Conservation (phyloP, 2,113 vertebrate species). For the Microtus oregoni region DNA sequence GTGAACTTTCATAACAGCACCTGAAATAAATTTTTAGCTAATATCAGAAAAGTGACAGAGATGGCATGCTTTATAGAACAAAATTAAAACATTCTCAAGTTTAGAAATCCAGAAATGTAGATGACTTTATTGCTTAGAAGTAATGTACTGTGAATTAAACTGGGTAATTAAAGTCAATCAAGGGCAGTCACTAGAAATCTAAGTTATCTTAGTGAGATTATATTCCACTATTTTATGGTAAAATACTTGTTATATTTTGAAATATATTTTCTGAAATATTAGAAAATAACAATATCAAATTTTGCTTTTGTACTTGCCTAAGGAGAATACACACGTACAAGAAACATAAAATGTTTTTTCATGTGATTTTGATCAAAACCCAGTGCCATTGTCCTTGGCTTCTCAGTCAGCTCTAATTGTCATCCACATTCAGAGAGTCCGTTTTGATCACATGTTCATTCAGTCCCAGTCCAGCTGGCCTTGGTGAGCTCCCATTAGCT, state of each 20-base stretch:
- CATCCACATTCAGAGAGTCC: too few relatives aligned
- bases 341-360: background rate
- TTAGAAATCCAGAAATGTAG: slow-evolving; percentile 21
- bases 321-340: background rate
- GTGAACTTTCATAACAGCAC: slow-evolving; percentile 44
- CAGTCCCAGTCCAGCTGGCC: too few relatives aligned
- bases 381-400: too few relatives aligned
- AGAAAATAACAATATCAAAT: background rate
- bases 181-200: background rate
- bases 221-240: background rate
- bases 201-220: background rate
- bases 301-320: slow-evolving; percentile 13
- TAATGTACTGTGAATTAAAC: background rate
- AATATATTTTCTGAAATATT: background rate
- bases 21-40: slow-evolving; percentile 61
- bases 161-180: slow-evolving; percentile 42
- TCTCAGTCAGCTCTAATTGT: too few relatives aligned
- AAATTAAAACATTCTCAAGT: slow-evolving; percentile 11
- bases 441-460: too few relatives aligned
- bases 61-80: slow-evolving; percentile 14
- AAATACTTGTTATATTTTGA: background rate
- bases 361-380: background rate
- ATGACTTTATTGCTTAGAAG: background rate
- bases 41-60: slow-evolving; percentile 12
- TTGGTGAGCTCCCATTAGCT: too few relatives aligned